Evolutionary conservation across 2,888 invertebrate species (phyloP).

Genomic region (Volucella zonaria): DNA sequence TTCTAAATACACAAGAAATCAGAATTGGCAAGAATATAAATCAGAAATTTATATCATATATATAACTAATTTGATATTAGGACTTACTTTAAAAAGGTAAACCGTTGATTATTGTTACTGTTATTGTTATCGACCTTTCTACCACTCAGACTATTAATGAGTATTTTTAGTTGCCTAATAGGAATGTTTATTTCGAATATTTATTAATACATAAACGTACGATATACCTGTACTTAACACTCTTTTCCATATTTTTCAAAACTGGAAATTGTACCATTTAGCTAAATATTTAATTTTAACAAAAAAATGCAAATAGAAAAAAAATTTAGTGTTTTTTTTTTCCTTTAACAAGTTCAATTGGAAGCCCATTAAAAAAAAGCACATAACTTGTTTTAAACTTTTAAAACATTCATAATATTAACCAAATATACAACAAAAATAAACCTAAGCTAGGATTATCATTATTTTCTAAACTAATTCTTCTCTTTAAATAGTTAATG

Average conservation of each 20-base stretch:
- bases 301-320: neutral
- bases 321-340: slow-evolving; percentile 32
- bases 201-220: neutral
- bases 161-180: slow-evolving; percentile 35
- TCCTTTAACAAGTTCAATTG: slow-evolving; percentile 25
- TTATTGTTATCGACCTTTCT: slow-evolving; percentile 8
- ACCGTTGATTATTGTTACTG: too few species aligned
- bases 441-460: neutral
- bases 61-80: too few species aligned
- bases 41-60: too few species aligned
- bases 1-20: too few species aligned
- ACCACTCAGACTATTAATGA: neutral
- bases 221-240: too few species aligned
- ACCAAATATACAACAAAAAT: slow-evolving; percentile 14
- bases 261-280: neutral
- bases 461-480: neutral
- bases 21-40: too few species aligned
- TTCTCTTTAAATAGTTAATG: slow-evolving; percentile 2
- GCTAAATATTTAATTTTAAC: neutral
- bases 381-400: neutral
- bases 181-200: slow-evolving; percentile 38
- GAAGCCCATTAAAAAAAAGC: slow-evolving; percentile 44
- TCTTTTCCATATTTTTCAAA: neutral
- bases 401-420: slow-evolving; percentile 13
- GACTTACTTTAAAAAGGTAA: too few species aligned